Percentiles rank a stretch among this genome's conserved stretches.
Conservation (phyloP, 2,888 invertebrate species). For the Trichopoda pennipes region DNA sequence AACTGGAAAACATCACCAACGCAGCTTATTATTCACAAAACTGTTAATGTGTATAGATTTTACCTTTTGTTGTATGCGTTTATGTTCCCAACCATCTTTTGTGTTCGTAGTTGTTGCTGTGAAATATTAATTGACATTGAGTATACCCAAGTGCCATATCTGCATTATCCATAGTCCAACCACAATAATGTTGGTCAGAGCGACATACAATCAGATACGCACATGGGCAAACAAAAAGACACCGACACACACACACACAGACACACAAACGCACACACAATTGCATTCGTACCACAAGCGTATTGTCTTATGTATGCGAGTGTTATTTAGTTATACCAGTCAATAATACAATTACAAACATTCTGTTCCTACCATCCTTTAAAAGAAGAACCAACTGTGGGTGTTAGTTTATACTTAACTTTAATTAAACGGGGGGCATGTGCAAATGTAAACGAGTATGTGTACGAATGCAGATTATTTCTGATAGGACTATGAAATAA, state of each 20-base stretch:
- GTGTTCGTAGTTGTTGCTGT: conserved; percentile 48
- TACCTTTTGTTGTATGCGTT: conserved; percentile 37
- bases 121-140: conserved; percentile 68
- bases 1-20: background rate
- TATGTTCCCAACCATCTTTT: conserved; percentile 29
- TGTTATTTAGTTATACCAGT: conserved; percentile 47
- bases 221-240: conserved; percentile 2
- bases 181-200: conserved; percentile 65
- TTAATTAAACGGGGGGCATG: conserved; percentile 15
- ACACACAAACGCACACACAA: background rate
- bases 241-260: background rate
- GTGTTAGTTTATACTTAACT: conserved; percentile 41
- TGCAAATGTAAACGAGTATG: background rate
- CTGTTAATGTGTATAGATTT: conserved; percentile 16
- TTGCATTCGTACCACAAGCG: conserved; percentile 26
- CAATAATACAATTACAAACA: conserved; percentile 40
- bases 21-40: background rate
- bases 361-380: conserved; percentile 17
- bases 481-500: conserved; percentile 59
- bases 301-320: conserved; percentile 18
- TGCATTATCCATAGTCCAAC: conserved; percentile 64
- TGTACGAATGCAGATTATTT: conserved; percentile 45
- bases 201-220: conserved; percentile 54
- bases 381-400: background rate
- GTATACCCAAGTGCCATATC: conserved; percentile 67